Percentiles rank a stretch among this genome's conserved stretches.
Evolutionary conservation across 2,888 invertebrate genomes (phyloP).

Genomic region (Melolontha melolontha): DNA sequence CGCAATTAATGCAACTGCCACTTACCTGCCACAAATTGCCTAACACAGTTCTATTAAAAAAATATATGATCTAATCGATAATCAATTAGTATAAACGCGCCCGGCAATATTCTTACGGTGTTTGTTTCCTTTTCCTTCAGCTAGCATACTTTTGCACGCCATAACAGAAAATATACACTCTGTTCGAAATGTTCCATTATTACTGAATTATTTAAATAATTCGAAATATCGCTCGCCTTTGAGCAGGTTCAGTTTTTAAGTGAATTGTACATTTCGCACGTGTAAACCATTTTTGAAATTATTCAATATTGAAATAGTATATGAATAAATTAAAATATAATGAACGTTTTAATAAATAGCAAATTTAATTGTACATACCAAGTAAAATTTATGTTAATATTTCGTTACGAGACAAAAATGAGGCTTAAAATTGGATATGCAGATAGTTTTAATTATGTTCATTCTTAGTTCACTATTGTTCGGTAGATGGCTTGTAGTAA

Average conservation of each 20-base stretch:
- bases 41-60: constrained; percentile 18
- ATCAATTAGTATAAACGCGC: constrained; percentile 29
- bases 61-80: constrained; percentile 34
- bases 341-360: too few species aligned
- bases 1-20: constrained; percentile 29
- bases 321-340: too few species aligned
- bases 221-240: constrained; percentile 22
- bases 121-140: constrained; percentile 34
- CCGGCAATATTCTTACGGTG: constrained; percentile 18
- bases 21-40: constrained; percentile 23
- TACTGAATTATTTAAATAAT: neutral
- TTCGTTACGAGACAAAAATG: too few species aligned
- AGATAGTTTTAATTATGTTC: too few species aligned
- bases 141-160: constrained; percentile 25
- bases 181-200: neutral
- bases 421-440: too few species aligned
- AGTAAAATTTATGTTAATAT: too few species aligned
- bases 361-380: too few species aligned
- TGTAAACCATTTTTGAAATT: neutral
- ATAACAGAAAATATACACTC: constrained; percentile 10
- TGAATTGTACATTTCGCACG: neutral
- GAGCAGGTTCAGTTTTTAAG: neutral
- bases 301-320: neutral
- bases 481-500: too few species aligned
- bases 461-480: too few species aligned